Base-by-base conservation (phyloP, 2,113 vertebrate species). In the Solenodon paradoxus region DNA sequence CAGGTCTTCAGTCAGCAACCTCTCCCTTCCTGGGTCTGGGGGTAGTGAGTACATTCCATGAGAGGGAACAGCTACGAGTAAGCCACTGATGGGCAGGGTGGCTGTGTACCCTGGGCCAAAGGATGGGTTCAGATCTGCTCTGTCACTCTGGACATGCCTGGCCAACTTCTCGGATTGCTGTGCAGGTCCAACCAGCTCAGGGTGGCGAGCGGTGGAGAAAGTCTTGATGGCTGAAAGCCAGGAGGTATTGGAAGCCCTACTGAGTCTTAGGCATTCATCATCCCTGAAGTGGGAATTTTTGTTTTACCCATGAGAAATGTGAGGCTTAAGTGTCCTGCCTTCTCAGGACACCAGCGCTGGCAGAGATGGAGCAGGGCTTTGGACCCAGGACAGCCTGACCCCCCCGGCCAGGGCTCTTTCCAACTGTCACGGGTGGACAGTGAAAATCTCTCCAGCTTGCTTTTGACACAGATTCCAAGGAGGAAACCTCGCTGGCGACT, bases 1-100 rank as follows among this genome's bases (percentile, higher is more conserved):
- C 49, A 91, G 87, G 35, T 75, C 88, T 85, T 90, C 24, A n/a
- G 75, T 79, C 47, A 72, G 40, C 9, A 45, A n/a, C 22, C 9
- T 28, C 16, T 61, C 32, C 51, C 49, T 66, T 72, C 26, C 71
- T 20, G 38, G 71, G 55, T n/a, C n/a, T 15, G 17, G 9, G 42
- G 49, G 71, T 11, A 51, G 35, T 24, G 30, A 30, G 11, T 1
- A 12, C 32, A 15, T 64, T 4, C 64, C 1, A 12, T 30, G 8
- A 3, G 5, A 1, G 2, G 68, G 30, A 74, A 4, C 15, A 45
- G 66, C 59, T 26, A 6, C 22, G 45, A 75, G 69, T 68, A n/a
- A 74, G 35, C 26, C 64, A 47, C 12, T 24, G 10, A 19, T 35
- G 78, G 42, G 49, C 20, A 59, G 38, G 28, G 59, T 22, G 0